Conservation (phyloP, 2,888 invertebrate genomes). For the Noctua pronuba region DNA sequence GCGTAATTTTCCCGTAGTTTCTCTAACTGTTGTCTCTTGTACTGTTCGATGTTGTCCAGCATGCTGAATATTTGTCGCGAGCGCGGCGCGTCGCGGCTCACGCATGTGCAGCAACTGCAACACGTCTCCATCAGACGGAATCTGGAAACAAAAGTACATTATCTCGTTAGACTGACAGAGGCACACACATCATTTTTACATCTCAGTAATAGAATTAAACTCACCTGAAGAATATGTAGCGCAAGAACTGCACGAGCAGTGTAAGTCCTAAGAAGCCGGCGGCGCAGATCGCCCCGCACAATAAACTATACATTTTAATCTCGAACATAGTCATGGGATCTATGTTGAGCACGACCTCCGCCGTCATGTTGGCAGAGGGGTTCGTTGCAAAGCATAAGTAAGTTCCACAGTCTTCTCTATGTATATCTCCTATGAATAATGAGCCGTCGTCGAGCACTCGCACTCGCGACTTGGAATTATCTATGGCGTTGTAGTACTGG, state of each 20-base stretch:
- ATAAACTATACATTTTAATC: constrained; percentile 95
- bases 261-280: constrained; percentile 95
- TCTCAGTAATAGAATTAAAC: constrained; percentile 71
- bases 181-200: constrained; percentile 17
- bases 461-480: constrained; percentile 90
- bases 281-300: constrained; percentile 95
- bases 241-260: constrained; percentile 94
- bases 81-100: constrained; percentile 93
- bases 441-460: constrained; percentile 94
- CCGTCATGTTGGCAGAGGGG: constrained; percentile 94
- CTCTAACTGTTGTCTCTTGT: constrained; percentile 97
- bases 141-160: constrained; percentile 85
- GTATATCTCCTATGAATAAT: constrained; percentile 93
- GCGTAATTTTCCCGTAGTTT: constrained; percentile 97
- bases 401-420: constrained; percentile 95
- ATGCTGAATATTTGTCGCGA: constrained; percentile 96
- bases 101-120: constrained; percentile 94
- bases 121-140: constrained; percentile 93
- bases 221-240: constrained; percentile 93
- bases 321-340: constrained; percentile 96
- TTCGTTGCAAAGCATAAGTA: constrained; percentile 97
- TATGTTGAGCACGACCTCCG: constrained; percentile 94
- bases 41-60: constrained; percentile 97
- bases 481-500: constrained; percentile 85
- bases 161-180: constrained; percentile 35